Base-by-base conservation (phyloP, 2,797 vertebrate species). In the Aphelocoma californica region DNA sequence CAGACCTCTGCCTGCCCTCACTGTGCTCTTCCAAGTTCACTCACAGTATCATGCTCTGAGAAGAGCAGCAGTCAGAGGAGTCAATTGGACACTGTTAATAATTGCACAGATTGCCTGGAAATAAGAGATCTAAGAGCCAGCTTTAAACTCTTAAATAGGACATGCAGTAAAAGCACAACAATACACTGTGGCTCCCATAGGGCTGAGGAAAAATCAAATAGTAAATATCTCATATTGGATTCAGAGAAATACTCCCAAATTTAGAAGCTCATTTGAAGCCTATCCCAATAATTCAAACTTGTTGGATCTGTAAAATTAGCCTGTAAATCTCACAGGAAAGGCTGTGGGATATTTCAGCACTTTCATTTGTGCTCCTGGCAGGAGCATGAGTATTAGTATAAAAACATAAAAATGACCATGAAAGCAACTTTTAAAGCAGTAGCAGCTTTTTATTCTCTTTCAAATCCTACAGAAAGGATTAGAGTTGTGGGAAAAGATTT, bases 391-490 rank as follows among this genome's bases (percentile, higher is more conserved):
- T 88, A 91, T 90, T 91, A 90, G 70, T 84, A 94, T 75, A 79
- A 96, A 96, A 95, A 94, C 51, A 79, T 79, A 79, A 95, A 96
- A 96, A 95, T 95, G 62, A 91, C 89, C 95, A 92, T 90, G 92
- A 91, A 96, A 92, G 82, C 96, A 96, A 95, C 87, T 96, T 94
- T 96, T 93, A 93, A 92, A 96, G 91, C 80, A 92, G 91, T 51
- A 86, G 77, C 73, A 88, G 91, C 45, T 90, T 91, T 96, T 90
- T 93, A 91, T 95, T 95, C 87, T 86, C 74, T 91, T 94, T 93
- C 85, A 95, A 94, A 96, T 95, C 66, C 82, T 96, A 86, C 87
- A 84, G 82, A 94, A 96, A 94, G 95, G 87, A 96, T 97, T 95
- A 95, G 82, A 88, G 85, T 90, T 93, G 70, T 88, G 85, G 91